Evolutionary conservation across 2,888 invertebrate species (phyloP), one percentile per base, ranked within the genome.

Genomic region (Gandaritis pyraliata): DNA sequence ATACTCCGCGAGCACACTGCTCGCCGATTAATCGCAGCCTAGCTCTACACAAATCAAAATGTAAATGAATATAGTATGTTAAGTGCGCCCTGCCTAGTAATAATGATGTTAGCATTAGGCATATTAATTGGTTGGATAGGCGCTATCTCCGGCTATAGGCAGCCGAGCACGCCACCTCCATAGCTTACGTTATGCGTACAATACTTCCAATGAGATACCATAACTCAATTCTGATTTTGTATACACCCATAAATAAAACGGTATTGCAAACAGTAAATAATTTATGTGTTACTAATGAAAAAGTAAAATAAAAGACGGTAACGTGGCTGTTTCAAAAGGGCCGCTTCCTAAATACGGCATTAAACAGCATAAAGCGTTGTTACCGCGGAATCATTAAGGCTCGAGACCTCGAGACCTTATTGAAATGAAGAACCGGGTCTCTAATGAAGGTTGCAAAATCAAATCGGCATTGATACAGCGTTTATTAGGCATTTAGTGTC

Each of bases 81-180:
- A 90, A 91, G 90, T 88, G 88, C 88, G 85, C 86, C 81, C 80
- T 82, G 86, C 83, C 88, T 84, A 83, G 90, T 91, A 92, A 92
- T 92, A 92, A 92, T 91, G 91, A 92, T 92, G 91, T 92, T 92
- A 90, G 91, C 91, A 92, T 92, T 92, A 92, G 90, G 88, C 88
- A 90, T 91, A 91, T 92, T 91, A 91, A 92, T 91, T 90, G 90
- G 82, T 79, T 80, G 84, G 86, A 88, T 88, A 85, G 84, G 82
- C 82, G 86, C 86, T 88, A 90, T 90, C 90, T 87, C 81, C 71
- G 75, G 70, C 74, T 75, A 72, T 78, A 76, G 78, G 81, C 77
- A 78, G 79, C 83, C 78, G 81, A 77, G 82, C 81, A 81, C 80
- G 83, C 85, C 73, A 53, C 46, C 29, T 39, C 38, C 58, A 63